Evolutionary conservation across 1,140 invertebrate species (phyloP).

Genomic region (Limonius californicus): DNA sequence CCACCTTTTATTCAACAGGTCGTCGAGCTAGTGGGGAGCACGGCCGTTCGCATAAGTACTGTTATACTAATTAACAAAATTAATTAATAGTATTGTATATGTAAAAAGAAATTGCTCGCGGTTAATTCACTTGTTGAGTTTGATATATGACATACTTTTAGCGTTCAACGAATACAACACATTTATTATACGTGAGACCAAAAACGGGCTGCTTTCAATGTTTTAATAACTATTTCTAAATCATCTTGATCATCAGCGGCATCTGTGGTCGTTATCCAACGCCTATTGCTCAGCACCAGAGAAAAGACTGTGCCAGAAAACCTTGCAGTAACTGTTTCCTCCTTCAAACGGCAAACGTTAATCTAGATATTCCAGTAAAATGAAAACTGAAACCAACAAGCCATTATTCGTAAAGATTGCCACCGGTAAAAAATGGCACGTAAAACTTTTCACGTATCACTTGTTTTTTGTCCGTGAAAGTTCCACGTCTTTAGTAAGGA

Average conservation of each 20-base stretch:
- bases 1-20: slow-evolving; percentile 8
- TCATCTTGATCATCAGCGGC: no score
- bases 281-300: no score
- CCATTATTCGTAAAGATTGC: no score
- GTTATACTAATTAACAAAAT: slow-evolving; percentile 27
- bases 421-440: slow-evolving; percentile 22
- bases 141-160: slow-evolving; percentile 6
- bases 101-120: slow-evolving; percentile 24
- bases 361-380: no score
- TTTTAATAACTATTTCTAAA: no score
- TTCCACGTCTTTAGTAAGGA: slow-evolving; percentile 24
- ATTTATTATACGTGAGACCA: not conserved
- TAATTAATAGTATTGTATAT: slow-evolving; percentile 29
- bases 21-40: not conserved
- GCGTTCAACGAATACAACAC: not conserved
- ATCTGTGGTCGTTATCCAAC: no score
- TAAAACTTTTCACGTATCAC: slow-evolving; percentile 33
- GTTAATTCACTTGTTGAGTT: slow-evolving; percentile 13
- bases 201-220: not conserved
- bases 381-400: no score
- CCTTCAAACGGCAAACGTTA: no score
- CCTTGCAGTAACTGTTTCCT: no score
- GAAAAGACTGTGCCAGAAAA: no score
- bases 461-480: slow-evolving; percentile 22
- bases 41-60: slow-evolving; percentile 18